A percentile compares a stretch with the other conserved stretches of the same genome.
Conservation (phyloP, 1,140 invertebrate genomes). For the Semibalanus balanoides region DNA sequence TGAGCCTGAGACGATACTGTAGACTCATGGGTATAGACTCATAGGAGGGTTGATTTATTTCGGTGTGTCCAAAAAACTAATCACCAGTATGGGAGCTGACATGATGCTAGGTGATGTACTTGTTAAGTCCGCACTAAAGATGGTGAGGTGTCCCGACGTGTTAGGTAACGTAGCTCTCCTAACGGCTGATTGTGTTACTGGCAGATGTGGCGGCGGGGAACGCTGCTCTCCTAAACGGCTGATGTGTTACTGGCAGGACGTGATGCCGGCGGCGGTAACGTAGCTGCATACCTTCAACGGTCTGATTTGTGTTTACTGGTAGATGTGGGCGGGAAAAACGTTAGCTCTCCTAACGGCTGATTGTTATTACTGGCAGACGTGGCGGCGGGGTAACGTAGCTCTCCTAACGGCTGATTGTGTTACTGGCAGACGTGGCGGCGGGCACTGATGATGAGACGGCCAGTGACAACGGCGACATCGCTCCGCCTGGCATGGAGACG, state of each 20-base stretch:
- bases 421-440: constrained; percentile 21
- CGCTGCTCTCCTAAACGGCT: too few species aligned
- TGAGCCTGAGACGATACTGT: too few species aligned
- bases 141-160: too few species aligned
- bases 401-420: background rate
- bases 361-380: background rate
- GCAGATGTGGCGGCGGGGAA: constrained; percentile 24
- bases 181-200: background rate
- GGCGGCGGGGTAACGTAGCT: background rate
- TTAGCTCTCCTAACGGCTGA: background rate
- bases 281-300: too few species aligned
- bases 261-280: too few species aligned
- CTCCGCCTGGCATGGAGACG: constrained; percentile 8
- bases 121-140: too few species aligned
- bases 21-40: background rate
- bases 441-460: constrained; percentile 29
- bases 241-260: too few species aligned
- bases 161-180: background rate
- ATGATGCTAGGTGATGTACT: too few species aligned
- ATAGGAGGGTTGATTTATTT: background rate
- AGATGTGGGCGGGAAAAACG: constrained; percentile 9
- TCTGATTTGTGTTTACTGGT: too few species aligned
- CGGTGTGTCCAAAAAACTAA: too few species aligned
- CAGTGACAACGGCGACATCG: constrained; percentile 26
- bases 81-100: too few species aligned